These are phyloP conservation scores for Lysiphlebus fabarum DNA, from an alignment of 1,140 invertebrate genomes.

Conservation along the genomic window DNA sequence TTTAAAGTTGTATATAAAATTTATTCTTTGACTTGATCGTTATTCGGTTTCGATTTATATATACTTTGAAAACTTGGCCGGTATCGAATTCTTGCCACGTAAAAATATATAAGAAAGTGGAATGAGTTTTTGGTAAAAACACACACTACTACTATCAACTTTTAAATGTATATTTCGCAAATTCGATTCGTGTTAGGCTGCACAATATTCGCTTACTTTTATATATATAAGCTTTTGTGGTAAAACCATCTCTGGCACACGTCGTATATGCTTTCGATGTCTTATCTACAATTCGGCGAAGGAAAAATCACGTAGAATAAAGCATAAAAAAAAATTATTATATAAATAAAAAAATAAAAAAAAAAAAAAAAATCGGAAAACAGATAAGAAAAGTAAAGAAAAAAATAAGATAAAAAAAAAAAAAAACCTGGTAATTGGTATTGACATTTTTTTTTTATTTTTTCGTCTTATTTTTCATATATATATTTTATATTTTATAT, in stretches of 20 bases:
- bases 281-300: neutral
- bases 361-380: constrained; percentile 4
- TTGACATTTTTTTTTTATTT: constrained; percentile 14
- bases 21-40: no score
- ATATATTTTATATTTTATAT: no score
- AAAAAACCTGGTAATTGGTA: constrained; percentile 35
- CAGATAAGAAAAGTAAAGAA: neutral
- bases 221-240: neutral
- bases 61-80: no score
- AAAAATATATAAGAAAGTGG: neutral
- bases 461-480: constrained; percentile 21
- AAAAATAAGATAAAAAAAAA: constrained; percentile 23
- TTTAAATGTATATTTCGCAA: constrained; percentile 18
- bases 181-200: constrained; percentile 16
- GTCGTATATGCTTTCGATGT: neutral
- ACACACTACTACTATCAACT: constrained; percentile 2
- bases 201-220: no score
- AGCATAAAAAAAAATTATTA: constrained; percentile 4
- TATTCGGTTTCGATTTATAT: no score
- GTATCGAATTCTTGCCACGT: constrained; percentile 15
- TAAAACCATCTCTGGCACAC: constrained; percentile 1
- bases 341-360: constrained; percentile 12
- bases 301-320: constrained; percentile 36
- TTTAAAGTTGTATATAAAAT: no score
- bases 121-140: neutral